These are phyloP conservation scores for Lepidocyrtinus sp. DNA, from an alignment of 2,888 invertebrate genomes.

Conservation along the genomic window DNA sequence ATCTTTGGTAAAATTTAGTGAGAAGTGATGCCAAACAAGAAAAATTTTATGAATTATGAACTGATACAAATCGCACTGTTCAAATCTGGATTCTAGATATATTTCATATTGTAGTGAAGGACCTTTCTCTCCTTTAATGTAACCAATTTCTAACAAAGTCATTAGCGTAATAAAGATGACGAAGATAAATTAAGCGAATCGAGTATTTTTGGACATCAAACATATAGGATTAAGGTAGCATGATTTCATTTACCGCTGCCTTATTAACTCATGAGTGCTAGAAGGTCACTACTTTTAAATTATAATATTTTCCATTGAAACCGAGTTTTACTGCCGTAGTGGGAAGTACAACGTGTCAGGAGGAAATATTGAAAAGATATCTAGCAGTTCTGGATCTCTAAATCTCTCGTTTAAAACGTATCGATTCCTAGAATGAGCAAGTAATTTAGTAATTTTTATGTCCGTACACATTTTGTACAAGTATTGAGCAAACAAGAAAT, in stretches of 20 bases:
- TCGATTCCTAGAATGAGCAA: not conserved
- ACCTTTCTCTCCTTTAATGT: too few relatives aligned
- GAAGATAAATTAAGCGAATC: not conserved
- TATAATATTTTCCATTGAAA: too few relatives aligned
- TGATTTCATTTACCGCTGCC: too few relatives aligned
- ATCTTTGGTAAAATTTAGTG: not conserved
- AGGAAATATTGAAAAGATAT: not conserved
- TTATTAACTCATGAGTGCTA: too few relatives aligned
- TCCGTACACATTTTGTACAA: not conserved
- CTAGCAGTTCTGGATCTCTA: not conserved
- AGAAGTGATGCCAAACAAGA: not conserved
- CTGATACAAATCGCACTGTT: conserved; percentile 13
- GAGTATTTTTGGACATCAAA: not conserved
- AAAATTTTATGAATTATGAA: conserved; percentile 9
- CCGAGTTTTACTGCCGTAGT: too few relatives aligned
- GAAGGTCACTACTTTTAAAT: too few relatives aligned
- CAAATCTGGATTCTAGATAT: too few relatives aligned
- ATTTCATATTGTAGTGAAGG: too few relatives aligned
- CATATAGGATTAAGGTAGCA: not conserved
- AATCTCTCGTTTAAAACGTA: too few relatives aligned
- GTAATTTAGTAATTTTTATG: not conserved
- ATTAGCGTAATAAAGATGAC: conserved; percentile 3
- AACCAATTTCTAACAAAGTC: not conserved
- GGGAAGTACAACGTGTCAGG: not conserved
- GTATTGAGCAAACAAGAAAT: conserved; percentile 6